Base-by-base conservation (phyloP, 2,888 invertebrate genomes). In the Cyrtodaria siliqua region DNA sequence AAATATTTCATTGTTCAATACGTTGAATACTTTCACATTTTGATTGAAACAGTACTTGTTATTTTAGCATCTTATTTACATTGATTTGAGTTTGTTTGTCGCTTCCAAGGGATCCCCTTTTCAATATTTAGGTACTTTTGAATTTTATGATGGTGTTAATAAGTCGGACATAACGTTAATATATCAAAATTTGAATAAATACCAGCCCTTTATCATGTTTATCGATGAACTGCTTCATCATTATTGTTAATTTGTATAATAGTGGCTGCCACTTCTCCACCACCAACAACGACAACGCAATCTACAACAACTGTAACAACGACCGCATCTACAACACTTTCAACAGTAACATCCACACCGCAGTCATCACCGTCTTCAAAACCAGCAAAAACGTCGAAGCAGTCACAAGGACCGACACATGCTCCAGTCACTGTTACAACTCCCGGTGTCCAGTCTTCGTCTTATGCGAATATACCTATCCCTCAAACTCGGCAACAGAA, bases 211-310 rank as follows among this genome's bases (percentile, higher is more conserved):
- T 44, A 44, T 16, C 16, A 44, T 4, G 6, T 9, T n/a, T n/a
- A n/a, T n/a, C n/a, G n/a, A n/a, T n/a, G n/a, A n/a, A n/a, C n/a
- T n/a, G n/a, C n/a, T n/a, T n/a, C n/a, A n/a, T n/a, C n/a, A n/a
- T n/a, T n/a, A n/a, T n/a, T n/a, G n/a, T n/a, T n/a, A n/a, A n/a
- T n/a, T n/a, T n/a, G 16, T 44, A 20, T 64, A 47, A 26, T 40
- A 74, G 74, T 74, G 52, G 68, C 74, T 26, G 59, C 74, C 2
- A 74, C 74, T 2, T 59, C 63, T 4, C 74, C 68, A 16, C 49
- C 67, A 29, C 44, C 73, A 1, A 61, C 73, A 62, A 55, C 57
- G 12, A 42, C 67, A 3, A 73, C 73, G 29, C 23, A 20, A 18
- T 33, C 69, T 16, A 72, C 72, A 27, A 47, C 60, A 55, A 23